These are phyloP conservation scores for Petrocephalus schoutedeni DNA, from an alignment of 2,797 vertebrate genomes.

Conservation along the genomic window DNA sequence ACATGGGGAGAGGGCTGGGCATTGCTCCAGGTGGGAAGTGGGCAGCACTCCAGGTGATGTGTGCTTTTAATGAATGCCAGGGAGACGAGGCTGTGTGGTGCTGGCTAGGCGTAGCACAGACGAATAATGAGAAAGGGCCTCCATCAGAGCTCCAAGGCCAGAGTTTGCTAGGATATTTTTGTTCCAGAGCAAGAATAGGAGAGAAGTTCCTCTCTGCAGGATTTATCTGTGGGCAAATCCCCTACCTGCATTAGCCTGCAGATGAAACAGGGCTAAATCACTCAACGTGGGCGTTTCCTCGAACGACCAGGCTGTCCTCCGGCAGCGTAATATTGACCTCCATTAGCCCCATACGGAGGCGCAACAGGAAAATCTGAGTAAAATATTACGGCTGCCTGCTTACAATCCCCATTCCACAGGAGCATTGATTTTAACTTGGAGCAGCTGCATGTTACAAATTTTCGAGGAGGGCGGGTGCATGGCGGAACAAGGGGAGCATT, in stretches of 20 bases:
- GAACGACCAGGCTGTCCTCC: slow-evolving; percentile 21
- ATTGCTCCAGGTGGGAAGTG: neutral
- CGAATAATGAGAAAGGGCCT: neutral
- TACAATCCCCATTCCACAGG: slow-evolving; percentile 28
- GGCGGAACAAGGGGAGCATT: neutral
- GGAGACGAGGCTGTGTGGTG: neutral
- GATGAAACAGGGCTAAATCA: neutral
- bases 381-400: slow-evolving; percentile 29
- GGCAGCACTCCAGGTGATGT: neutral
- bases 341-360: slow-evolving; percentile 24
- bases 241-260: neutral
- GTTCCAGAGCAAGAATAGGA: neutral
- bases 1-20: neutral
- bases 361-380: slow-evolving; percentile 25
- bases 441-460: slow-evolving; percentile 23
- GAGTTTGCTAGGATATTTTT: neutral
- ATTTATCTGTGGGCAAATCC: neutral
- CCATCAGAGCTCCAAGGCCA: neutral
- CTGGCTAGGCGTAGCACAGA: neutral
- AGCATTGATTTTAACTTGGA: slow-evolving; percentile 31
- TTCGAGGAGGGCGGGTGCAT: neutral
- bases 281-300: neutral
- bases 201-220: neutral
- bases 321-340: slow-evolving; percentile 31
- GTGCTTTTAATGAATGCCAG: neutral